Base-by-base conservation (phyloP, 2,797 vertebrate species). In the Poliocrania exsul region DNA sequence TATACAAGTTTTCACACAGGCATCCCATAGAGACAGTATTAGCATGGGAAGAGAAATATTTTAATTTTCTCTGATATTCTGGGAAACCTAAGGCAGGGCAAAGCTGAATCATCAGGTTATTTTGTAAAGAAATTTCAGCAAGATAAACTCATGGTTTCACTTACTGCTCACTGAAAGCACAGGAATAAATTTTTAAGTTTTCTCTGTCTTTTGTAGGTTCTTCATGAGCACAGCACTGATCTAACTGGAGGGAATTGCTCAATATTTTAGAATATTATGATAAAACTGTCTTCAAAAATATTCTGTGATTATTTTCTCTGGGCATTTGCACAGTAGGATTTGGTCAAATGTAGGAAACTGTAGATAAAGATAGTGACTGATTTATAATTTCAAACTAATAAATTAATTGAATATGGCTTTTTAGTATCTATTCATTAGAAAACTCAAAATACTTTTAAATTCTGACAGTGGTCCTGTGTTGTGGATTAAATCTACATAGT, bases 261-360 rank as follows among this genome's bases (percentile, higher is more conserved):
- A 97, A 97, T 54, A 91, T 98, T 81, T 96, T 97, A 49, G 98
- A 98, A 80, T 98, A 97, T 81, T 98, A 97, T 13, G 98, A 98
- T 92, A 98, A 96, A 95, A 88, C 88, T 98, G 33, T 96, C 98
- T 26, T 98, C 98, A 58, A 97, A 95, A 86, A 97, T 98, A 94
- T 96, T 96, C 88, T 98, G 97, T 96, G 97, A 98, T 54, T 98
- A 98, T 96, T 99, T 99, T 97, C 97, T 99, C 16, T 74, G 47
- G 44, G 97, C 94, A 4, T 98, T 98, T 80, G 92, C 98, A 40
- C 96, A 95, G 92, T 97, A 97, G 92, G 29, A 81, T 86, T 92
- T 79, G 44, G 46, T 86, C 40, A 40, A 75, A 25, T 5, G 14
- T 24, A 78, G n/a, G 57, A 79, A 92, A 53, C 3, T 14, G 57